Evolutionary conservation across 2,113 vertebrate species (phyloP), one percentile per base, ranked within the genome.

Genomic region (Tricholaema leucomelas): DNA sequence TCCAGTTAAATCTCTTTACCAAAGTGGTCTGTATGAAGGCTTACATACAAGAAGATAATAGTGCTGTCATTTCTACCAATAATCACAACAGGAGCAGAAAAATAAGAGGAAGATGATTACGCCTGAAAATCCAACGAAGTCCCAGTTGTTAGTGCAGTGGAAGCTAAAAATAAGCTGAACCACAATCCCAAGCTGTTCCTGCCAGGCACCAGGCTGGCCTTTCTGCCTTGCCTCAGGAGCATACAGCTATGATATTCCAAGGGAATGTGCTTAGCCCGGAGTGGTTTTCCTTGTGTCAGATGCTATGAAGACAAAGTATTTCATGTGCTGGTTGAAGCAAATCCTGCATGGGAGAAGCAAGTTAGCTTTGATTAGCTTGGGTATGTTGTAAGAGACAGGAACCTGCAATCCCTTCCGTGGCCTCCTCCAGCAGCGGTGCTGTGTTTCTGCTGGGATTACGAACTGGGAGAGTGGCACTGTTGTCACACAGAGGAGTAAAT

Each of bases 1-100:
- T 93, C 92, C 81, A 80, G 93, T 88, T 92, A 91, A 94, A 94
- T 92, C 91, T 92, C 88, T 94, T 92, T 82, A 82, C 87, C 84
- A 63, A 77, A 91, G 91, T 54, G 78, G 64, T 85, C 83, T 82
- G 36, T 81, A 7, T 38, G 81, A 90, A 89, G 78, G 75, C 91
- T 95, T 94, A 64, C 64, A 40, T 42, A 76, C 42, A 70, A 61
- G 78, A 91, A 92, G 87, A 92, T 94, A 96, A 96, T 80, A 84
- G 87, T 77, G 78, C 91, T 94, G 94, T 95, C 91, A 85, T 85
- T 92, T 96, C 46, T 89, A 92, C 87, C 91, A 91, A 94, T 89
- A 96, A 80, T 91, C 84, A 42, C 92, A 91, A 92, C 28, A 3
- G 84, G 84, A 87, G 84, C 42, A 80, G 81, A 71, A 93, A 92